Evolutionary conservation across 2,113 vertebrate species (phyloP), one percentile per base, ranked within the genome.

Genomic region (Eudyptes chrysolophus): DNA sequence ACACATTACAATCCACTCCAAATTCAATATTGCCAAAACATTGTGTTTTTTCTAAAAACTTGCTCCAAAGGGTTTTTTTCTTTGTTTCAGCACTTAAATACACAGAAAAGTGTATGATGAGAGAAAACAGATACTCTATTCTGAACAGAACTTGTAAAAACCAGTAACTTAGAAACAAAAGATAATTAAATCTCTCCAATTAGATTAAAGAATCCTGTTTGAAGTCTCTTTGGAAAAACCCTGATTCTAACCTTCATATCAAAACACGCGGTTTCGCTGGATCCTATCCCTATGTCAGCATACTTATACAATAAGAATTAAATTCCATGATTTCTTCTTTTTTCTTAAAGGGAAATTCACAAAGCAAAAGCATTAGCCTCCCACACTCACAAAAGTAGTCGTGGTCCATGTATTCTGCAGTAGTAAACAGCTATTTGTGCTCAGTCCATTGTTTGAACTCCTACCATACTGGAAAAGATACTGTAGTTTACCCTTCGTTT

Each of bases 1-100:
- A 97, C 57, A 89, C 77, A 79, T 84, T 89, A 97, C 95, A 96
- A 95, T 96, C 93, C 97, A 97, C 94, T 95, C 80, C 83, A 94
- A 97, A 96, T 86, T 96, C 90, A 93, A 13, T 92, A 92, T 15
- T 97, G 87, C 74, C 87, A 97, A 96, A 95, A 94, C 22, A 54
- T 62, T 94, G 29, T 6, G 14, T 55, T 69, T 69, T 72, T 44
- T 11, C 46, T 58, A 75, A 88, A 92, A 96, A 88, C 51, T 86
- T 70, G 46, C 26, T 93, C 36, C 78, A 74, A 74, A 94, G 60
- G 60, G 9, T 60, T 71, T 71, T 32, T 89, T 49, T 87, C 83
- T 93, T 85, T 86, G 51, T 89, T 97, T 97, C 90, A 94, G 72
- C 76, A 90, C 66, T 96, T 90, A 96, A 97, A 97, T 95, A 95